Percentiles rank a stretch among this genome's conserved stretches.
These are phyloP conservation scores for Chelonoidis abingdonii DNA, from an alignment of 2,113 vertebrate species.

Conservation along the genomic window DNA sequence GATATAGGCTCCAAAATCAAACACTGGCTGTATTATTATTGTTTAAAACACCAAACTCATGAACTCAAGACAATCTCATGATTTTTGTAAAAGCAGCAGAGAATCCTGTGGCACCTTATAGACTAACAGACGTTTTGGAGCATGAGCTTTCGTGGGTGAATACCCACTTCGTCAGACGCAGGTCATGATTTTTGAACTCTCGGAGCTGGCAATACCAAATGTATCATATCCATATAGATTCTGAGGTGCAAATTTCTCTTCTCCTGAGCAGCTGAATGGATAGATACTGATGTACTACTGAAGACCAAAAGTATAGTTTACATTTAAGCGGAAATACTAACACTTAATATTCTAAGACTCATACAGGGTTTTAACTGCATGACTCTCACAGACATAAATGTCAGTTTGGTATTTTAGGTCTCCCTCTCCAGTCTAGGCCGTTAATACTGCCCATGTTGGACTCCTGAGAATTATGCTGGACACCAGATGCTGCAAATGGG, in stretches of 20 bases:
- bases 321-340: neutral
- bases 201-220: neutral
- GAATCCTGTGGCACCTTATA: too few species aligned
- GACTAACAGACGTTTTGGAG: too few species aligned
- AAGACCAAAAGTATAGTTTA: neutral
- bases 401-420: neutral
- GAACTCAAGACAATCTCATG: neutral
- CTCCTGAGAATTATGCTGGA: neutral
- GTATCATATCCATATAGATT: neutral
- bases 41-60: too few species aligned
- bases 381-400: neutral
- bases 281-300: neutral
- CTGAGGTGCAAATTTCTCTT: neutral
- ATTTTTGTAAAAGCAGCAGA: too few species aligned
- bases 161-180: too few species aligned
- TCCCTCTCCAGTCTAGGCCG: fast-evolving
- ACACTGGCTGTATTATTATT: neutral
- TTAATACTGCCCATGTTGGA: neutral
- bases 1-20: neutral
- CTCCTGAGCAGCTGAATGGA: neutral
- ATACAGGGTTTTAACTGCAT: neutral
- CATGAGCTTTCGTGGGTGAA: too few species aligned
- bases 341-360: neutral
- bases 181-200: neutral
- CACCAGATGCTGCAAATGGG: neutral